Conservation (phyloP, 2,888 invertebrate genomes). For the Cecidostiba fungosa region DNA sequence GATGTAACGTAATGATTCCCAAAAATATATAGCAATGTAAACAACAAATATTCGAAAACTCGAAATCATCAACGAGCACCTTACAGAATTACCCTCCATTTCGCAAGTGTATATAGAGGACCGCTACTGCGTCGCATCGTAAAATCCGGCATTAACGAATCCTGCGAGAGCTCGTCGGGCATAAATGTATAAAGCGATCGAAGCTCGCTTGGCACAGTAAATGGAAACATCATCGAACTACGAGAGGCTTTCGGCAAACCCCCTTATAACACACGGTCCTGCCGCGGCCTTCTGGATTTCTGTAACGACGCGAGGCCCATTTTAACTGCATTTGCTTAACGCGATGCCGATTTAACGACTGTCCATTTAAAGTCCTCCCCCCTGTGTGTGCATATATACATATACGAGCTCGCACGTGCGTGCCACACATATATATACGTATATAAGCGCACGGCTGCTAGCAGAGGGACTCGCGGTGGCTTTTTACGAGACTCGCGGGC, state of each 20-base stretch:
- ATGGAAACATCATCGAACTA: constrained; percentile 49
- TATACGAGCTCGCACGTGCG: neutral
- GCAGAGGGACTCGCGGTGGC: neutral
- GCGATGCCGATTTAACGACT: constrained; percentile 62
- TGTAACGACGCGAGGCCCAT: constrained; percentile 15
- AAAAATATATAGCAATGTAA: neutral
- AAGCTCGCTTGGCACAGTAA: constrained; percentile 12
- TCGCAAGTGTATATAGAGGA: neutral
- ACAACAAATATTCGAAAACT: neutral
- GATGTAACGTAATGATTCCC: neutral
- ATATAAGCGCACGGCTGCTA: neutral
- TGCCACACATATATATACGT: neutral
- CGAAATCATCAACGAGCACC: neutral
- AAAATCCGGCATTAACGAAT: constrained; percentile 27
- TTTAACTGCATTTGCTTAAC: constrained; percentile 60
- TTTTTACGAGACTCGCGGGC: constrained; percentile 56
- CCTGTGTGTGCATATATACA: neutral
- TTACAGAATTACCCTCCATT: neutral
- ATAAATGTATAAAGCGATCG: constrained; percentile 45
- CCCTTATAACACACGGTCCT: neutral
- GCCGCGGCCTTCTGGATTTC: constrained; percentile 19
- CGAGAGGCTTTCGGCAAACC: constrained; percentile 15
- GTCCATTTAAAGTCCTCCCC: constrained; percentile 55
- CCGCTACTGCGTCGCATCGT: neutral
- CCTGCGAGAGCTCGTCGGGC: neutral